A percentile compares a stretch with the other conserved stretches of the same genome.
phyloP scores from a whole-genome alignment of 2,888 invertebrate genomes.

The Hylaea fasciaria region DNA sequence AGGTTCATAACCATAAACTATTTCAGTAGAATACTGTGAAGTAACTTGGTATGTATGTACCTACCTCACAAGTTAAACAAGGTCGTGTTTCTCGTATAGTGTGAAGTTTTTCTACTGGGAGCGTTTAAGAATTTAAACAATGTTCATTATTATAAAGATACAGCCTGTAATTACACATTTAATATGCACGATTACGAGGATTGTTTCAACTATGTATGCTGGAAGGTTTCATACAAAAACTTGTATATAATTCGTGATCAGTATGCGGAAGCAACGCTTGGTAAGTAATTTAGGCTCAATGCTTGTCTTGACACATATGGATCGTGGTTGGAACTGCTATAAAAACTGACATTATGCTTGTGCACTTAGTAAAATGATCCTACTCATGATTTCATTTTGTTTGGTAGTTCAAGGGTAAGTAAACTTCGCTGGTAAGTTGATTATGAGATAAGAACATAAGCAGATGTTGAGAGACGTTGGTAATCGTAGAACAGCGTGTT shows the following conservation, averaged over 20 bases:
- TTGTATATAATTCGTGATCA: constrained; percentile 8
- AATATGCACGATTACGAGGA: constrained; percentile 11
- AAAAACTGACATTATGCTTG: constrained; percentile 15
- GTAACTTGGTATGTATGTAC: neutral
- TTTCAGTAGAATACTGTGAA: neutral
- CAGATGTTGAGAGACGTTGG: no score
- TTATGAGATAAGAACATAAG: no score
- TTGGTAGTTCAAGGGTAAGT: constrained; percentile 9
- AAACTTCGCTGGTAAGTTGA: neutral
- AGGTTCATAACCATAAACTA: neutral
- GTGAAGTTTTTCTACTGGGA: constrained; percentile 12
- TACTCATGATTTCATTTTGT: constrained; percentile 11
- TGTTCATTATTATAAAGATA: constrained; percentile 11
- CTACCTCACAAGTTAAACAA: neutral
- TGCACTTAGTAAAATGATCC: constrained; percentile 20
- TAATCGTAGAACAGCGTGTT: no score
- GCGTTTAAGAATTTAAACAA: constrained; percentile 24
- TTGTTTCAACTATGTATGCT: constrained; percentile 1
- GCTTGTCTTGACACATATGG: constrained; percentile 20
- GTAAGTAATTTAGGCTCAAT: constrained; percentile 3
- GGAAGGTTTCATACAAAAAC: constrained; percentile 5
- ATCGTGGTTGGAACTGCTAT: constrained; percentile 11
- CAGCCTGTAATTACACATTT: constrained; percentile 12
- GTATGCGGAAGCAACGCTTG: constrained; percentile 11
- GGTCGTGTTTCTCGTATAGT: constrained; percentile 9